Evolutionary conservation across 2,888 invertebrate genomes (phyloP).

Genomic region (Lamellibrachia columna): DNA sequence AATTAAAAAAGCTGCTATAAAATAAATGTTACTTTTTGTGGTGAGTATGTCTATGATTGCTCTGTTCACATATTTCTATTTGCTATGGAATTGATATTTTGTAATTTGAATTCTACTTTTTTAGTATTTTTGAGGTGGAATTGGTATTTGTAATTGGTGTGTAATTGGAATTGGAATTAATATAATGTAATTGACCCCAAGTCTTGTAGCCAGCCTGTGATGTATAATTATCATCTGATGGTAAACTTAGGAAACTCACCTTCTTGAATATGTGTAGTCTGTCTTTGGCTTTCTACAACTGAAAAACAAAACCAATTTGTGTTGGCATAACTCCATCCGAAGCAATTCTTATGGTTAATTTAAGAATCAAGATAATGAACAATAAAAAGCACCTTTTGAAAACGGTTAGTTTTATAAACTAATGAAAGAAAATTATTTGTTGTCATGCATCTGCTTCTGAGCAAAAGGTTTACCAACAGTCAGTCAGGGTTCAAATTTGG

Average conservation of each 20-base stretch:
- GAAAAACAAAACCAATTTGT: not conserved
- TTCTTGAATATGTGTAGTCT: conserved; percentile 39
- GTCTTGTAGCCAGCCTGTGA: no score
- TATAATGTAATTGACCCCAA: no score
- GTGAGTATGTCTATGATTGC: no score
- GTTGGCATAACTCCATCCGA: not conserved
- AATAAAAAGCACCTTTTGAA: not conserved
- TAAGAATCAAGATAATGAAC: not conserved
- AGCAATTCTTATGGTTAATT: not conserved
- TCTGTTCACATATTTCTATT: no score
- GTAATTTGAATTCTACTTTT: no score
- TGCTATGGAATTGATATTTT: no score
- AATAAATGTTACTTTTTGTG: no score
- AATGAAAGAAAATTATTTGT: not conserved
- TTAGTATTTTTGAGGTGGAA: no score
- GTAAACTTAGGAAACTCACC: conserved; percentile 24
- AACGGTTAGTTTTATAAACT: not conserved
- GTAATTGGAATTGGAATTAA: no score
- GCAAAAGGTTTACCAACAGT: not conserved
- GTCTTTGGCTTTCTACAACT: conserved; percentile 33
- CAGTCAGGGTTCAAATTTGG: not conserved
- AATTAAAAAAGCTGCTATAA: no score
- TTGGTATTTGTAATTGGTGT: no score
- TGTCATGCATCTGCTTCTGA: not conserved
- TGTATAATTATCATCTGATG: no score